Evolutionary conservation across 2,113 vertebrate genomes (phyloP).

Genomic region (Corythaixoides concolor): DNA sequence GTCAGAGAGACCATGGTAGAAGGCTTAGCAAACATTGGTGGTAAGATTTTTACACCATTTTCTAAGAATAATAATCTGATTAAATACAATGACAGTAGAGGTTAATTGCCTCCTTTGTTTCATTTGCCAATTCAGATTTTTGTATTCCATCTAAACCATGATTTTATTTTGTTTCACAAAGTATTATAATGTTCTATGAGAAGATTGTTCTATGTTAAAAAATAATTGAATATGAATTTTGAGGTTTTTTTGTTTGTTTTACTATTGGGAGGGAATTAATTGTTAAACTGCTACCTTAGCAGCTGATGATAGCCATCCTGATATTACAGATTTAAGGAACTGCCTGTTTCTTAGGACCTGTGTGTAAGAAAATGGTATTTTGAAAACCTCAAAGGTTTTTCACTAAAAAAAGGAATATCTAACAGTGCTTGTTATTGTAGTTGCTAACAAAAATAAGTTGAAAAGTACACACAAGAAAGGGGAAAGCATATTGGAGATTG

Average conservation of each 20-base stretch:
- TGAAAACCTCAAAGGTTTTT: not conserved
- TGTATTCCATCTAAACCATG: not conserved
- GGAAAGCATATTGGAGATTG: not conserved
- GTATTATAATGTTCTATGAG: not conserved
- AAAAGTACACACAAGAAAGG: not conserved
- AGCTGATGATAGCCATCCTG: not conserved
- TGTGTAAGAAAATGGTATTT: not conserved
- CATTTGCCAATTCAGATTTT: not conserved
- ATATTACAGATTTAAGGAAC: not conserved
- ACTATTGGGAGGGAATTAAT: not conserved
- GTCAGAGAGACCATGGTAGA: conserved; percentile 85
- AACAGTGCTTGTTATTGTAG: not conserved
- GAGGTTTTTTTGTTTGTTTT: not conserved
- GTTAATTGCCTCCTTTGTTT: not conserved
- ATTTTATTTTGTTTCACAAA: not conserved
- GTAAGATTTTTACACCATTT: conserved; percentile 73
- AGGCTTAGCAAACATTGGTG: conserved; percentile 91
- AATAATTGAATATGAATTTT: not conserved
- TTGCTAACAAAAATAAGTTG: not conserved
- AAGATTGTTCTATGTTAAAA: not conserved
- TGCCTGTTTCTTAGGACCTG: not conserved
- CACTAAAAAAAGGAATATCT: accelerated
- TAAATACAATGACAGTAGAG: not conserved
- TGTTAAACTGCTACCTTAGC: not conserved
- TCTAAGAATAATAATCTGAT: not conserved